Evolutionary conservation across 1,140 invertebrate genomes (phyloP), one percentile per base, ranked within the genome.

Genomic region (Lordiphosa clarofinis): DNA sequence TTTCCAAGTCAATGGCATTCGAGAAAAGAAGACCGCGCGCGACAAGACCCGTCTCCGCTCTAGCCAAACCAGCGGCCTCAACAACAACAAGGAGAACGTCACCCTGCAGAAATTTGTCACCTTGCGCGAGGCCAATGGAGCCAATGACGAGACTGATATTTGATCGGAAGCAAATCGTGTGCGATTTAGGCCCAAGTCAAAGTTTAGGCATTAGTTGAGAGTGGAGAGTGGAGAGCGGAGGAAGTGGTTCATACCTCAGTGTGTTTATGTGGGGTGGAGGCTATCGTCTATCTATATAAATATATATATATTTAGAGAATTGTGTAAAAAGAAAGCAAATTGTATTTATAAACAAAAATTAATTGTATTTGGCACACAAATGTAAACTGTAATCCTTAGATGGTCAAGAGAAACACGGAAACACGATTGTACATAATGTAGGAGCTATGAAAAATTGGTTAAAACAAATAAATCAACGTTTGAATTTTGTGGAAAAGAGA

Each of bases 131-230:
- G 47, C 76, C 19, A 87, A 73, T 52, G 82, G 73, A 40, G 55
- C 60, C 13, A 76, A 68, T 31, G 70, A 78, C 56, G 82, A 87
- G 76, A 87, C 82, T 87, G 82, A 87, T 73, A 81, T 87, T 72
- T 87, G 76, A 87, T 84, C 55, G 56, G 76, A 28, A 54, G 69
- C 54, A 15, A 48, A 44, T 63, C 50, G 56, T 7, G 55, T 15
- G 55, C 57, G 48, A 40, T 58, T 58, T 52, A 75, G 75, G 62
- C 58, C 66, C 46, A 75, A 81, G 61, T 67, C 62, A 47, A 82
- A 68, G 62, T 82, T 82, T 57, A 82, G 62, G 61, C 56, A 62
- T 28, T 48, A 47, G 11, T 46, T 55, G 56, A 53, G 46, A 47
- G 61, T n/a, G n/a, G n/a, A n/a, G n/a, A n/a, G n/a, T n/a, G n/a